Conservation (phyloP, 1,140 invertebrate genomes). For the Chrysopa pallens region DNA sequence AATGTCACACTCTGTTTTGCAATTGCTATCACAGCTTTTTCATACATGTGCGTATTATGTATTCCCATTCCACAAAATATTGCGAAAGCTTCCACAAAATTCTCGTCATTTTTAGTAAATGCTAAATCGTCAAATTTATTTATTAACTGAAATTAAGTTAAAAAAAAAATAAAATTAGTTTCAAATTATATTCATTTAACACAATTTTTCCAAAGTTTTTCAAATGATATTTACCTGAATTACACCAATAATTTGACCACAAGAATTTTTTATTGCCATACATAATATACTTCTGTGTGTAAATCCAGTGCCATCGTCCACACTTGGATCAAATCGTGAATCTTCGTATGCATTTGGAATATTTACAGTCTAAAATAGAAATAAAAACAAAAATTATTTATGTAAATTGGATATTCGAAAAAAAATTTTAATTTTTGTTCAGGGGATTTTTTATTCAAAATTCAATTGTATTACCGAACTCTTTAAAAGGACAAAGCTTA, state of each 20-base stretch:
- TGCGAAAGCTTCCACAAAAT: slow-evolving; percentile 88
- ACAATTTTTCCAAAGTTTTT: neutral
- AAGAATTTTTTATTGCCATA: slow-evolving; percentile 85
- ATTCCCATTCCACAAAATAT: slow-evolving; percentile 98
- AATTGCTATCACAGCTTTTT: slow-evolving; percentile 80
- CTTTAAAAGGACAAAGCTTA: no score
- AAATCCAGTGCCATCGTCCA: slow-evolving; percentile 61
- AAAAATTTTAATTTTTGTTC: no score
- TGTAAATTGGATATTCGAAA: neutral
- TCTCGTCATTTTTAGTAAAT: slow-evolving; percentile 84
- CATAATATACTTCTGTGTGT: slow-evolving; percentile 72
- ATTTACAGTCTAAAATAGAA: slow-evolving; percentile 53
- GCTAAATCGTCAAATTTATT: slow-evolving; percentile 82
- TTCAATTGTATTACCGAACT: no score
- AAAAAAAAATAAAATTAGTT: slow-evolving; percentile 3
- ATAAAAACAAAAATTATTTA: slow-evolving; percentile 3
- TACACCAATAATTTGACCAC: slow-evolving; percentile 78
- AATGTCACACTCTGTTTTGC: slow-evolving; percentile 90
- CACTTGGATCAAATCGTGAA: slow-evolving; percentile 72
- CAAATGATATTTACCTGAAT: slow-evolving; percentile 41
- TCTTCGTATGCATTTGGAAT: slow-evolving; percentile 84
- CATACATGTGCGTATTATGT: slow-evolving; percentile 93
- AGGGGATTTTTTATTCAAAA: no score
- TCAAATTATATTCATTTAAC: neutral
- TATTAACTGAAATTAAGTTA: slow-evolving; percentile 55